phyloP scores from a whole-genome alignment of 1,140 invertebrate species.

The Meloidogyne hapla region DNA sequence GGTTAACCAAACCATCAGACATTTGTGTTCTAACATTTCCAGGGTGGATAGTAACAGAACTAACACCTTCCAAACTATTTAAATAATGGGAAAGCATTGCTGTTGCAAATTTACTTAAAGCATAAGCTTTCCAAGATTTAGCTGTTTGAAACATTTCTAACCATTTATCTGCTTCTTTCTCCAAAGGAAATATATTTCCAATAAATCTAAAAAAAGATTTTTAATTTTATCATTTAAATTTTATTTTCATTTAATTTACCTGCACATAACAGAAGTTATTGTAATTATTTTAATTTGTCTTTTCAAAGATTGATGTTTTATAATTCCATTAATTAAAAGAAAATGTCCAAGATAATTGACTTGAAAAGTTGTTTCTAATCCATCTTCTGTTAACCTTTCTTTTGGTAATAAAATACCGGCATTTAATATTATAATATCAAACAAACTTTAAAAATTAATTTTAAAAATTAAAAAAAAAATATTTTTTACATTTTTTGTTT shows the following conservation, averaged over 20 bases:
- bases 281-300: constrained; percentile 28
- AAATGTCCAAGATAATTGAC: constrained; percentile 36
- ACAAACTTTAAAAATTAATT: background rate
- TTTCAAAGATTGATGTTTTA: background rate
- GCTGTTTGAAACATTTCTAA: constrained; percentile 20
- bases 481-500: background rate
- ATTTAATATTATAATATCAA: constrained; percentile 33
- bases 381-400: constrained; percentile 23
- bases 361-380: constrained; percentile 29
- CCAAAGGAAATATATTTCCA: background rate
- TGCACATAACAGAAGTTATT: constrained; percentile 29
- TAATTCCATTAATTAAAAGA: constrained; percentile 7
- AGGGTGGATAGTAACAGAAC: constrained; percentile 18
- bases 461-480: background rate
- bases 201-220: background rate
- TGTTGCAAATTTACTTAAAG: constrained; percentile 30
- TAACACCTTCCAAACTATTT: constrained; percentile 26
- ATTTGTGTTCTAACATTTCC: constrained; percentile 13
- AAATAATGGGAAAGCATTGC: constrained; percentile 19
- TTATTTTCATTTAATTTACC: background rate
- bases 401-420: constrained; percentile 30
- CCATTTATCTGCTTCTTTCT: constrained; percentile 18
- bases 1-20: background rate
- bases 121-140: constrained; percentile 22
- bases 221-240: background rate